Percentiles rank a stretch among this genome's conserved stretches.
Conservation (phyloP, 1,140 invertebrate species). For the Drosophila ercepeae region DNA sequence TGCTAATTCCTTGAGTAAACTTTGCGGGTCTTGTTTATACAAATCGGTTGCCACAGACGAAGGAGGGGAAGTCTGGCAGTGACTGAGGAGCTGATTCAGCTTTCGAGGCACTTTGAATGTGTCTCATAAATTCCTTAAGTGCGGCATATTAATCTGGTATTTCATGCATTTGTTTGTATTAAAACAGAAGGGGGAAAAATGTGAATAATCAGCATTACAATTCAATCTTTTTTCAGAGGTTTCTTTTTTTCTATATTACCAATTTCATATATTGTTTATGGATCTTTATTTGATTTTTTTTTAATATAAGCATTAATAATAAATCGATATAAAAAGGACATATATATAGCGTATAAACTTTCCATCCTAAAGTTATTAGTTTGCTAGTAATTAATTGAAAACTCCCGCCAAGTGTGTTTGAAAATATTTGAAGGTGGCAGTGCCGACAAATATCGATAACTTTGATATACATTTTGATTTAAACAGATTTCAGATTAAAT, state of each 20-base stretch:
- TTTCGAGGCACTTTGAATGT: constrained; percentile 45
- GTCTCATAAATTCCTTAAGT: constrained; percentile 52
- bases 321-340: too few relatives aligned
- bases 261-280: too few relatives aligned
- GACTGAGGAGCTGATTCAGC: constrained; percentile 57
- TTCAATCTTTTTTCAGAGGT: too few relatives aligned
- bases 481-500: neutral
- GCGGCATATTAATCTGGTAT: constrained; percentile 24
- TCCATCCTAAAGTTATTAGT: neutral
- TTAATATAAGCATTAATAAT: too few relatives aligned
- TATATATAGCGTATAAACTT: too few relatives aligned
- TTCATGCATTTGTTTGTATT: constrained; percentile 14
- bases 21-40: constrained; percentile 55
- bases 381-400: neutral
- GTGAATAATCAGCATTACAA: too few relatives aligned
- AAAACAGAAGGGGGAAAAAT: neutral
- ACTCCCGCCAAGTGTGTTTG: neutral
- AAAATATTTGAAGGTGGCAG: neutral
- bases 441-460: neutral
- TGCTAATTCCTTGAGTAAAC: constrained; percentile 69
- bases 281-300: too few relatives aligned
- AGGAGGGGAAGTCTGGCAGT: constrained; percentile 17
- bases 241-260: too few relatives aligned
- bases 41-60: constrained; percentile 27
- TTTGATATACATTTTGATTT: neutral